Conservation (phyloP, 2,797 vertebrate genomes). For the Thunnus albacares region DNA sequence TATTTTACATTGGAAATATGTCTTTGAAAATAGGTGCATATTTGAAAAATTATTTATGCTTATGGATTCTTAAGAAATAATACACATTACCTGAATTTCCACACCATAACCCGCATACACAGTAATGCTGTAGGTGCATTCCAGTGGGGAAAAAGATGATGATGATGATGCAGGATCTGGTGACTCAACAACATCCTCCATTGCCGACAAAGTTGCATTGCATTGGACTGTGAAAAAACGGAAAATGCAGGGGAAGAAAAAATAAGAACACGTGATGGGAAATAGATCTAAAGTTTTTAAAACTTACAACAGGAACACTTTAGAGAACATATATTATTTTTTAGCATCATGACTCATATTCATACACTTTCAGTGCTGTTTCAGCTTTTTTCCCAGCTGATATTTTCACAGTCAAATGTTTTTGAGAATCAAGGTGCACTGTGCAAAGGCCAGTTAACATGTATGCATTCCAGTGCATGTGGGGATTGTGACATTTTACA, state of each 20-base stretch:
- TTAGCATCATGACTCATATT: background rate
- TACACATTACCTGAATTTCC: constrained; percentile 90
- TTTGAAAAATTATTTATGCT: background rate
- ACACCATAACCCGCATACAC: constrained; percentile 94
- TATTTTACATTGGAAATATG: background rate
- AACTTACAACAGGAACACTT: background rate
- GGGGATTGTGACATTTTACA: background rate
- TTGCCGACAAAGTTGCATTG: constrained; percentile 91
- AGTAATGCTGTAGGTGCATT: constrained; percentile 93
- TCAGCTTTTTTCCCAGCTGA: background rate
- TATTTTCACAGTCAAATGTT: background rate
- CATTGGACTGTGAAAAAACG: constrained; percentile 87
- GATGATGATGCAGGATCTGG: constrained; percentile 86
- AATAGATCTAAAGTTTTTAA: background rate
- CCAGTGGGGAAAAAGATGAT: constrained; percentile 86
- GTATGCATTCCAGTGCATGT: background rate
- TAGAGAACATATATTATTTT: background rate
- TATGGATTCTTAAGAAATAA: background rate
- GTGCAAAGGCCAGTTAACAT: background rate
- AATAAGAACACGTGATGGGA: background rate
- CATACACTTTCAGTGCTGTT: background rate
- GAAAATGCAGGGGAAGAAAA: constrained; percentile 8
- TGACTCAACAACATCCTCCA: constrained; percentile 92
- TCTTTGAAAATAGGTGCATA: background rate
- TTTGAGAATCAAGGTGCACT: background rate